Evolutionary conservation across 2,888 invertebrate genomes (phyloP), one percentile per base, ranked within the genome.

Genomic region (Melinopterus prodromus): DNA sequence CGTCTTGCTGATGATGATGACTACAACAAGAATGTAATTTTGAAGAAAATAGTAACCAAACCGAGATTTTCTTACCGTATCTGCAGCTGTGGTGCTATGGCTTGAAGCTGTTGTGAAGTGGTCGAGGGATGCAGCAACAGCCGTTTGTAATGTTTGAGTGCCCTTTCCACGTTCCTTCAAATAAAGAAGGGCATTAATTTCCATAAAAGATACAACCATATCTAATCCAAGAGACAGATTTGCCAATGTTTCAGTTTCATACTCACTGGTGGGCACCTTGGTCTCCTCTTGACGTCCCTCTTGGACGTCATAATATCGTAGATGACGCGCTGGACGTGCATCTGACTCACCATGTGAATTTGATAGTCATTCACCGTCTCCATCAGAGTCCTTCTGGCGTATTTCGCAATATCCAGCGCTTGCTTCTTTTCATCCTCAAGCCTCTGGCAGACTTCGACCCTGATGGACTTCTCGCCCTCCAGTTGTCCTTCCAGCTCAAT

Each of bases 351-450:
- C 9, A 86, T 85, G 80, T 88, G 87, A 7, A 81, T 83, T 80
- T 88, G 86, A 79, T 88, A 88, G 83, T 89, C 88, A 7, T 83
- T 83, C 16, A 88, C 86, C 0, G 88, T 88, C 35, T 88, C 86
- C 76, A 87, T 80, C 26, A 89, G 80, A 81, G 87, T 87, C 79
- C 87, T 84, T 0, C 88, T 87, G 0, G 88, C 88, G 78, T 88
- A 88, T 82, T 85, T 86, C 0, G 89, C 88, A 0, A 87, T 88
- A 35, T 83, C 83, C 1, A 87, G 80, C 5, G 88, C 89, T 79
- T 86, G 85, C 36, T 86, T 85, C 80, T 87, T 88, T 80, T 88
- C 77, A n/a, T 79, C 77, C 9, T 71, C 76, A 3, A 83, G 78
- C 26, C 79, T 77, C 71, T 79, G 74, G 70, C 78, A 72, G 77